Base-by-base conservation (phyloP, 2,113 vertebrate genomes). In the Mixornis gularis region DNA sequence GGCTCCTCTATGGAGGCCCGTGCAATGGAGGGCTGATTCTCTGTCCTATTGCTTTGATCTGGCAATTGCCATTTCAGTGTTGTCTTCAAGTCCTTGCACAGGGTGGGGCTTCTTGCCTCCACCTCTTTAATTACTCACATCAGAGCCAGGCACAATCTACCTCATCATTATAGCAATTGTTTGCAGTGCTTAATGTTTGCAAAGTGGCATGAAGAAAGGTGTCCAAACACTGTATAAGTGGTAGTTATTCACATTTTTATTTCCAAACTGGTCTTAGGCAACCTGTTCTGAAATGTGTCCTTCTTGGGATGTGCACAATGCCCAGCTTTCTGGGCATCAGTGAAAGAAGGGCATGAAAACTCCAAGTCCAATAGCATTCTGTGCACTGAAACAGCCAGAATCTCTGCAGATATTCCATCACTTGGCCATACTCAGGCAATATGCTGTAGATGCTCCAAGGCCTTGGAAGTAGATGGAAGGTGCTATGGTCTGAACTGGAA, bases 111-210 rank as follows among this genome's bases (percentile, higher is more conserved):
- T 89, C 82, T 92, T 83, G 27, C 55, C 73, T 88, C 58, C 53
- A 36, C 55, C 51, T 77, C 59, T 91, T 92, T 56, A 89, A 87
- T 89, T 84, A 93, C 63, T 79, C 59, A 44, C 73, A 79, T 62
- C 58, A 91, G 49, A 83, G 62, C 77, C 53, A 73, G 55, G 48
- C 43, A 85, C 59, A 89, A 68, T 71, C 27, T 36, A 70, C 70
- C 63, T 84, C 68, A 56, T 73, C 81, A 87, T 89, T 94, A 89
- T 43, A 91, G 52, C 68, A 80, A 74, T 91, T 93, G 83, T 89
- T 94, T 81, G 52, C 60, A 70, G 70, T 73, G 59, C 81, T 70
- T 95, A 94, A 87, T 94, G 55, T 92, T 95, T 94, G 81, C 68
- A 71, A 87, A 95, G 30, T 59, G 40, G 51, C 41, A 10, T 34